Evolutionary conservation across 2,797 vertebrate species (phyloP).

Genomic region (Lepidocolaptes lacrymiger): DNA sequence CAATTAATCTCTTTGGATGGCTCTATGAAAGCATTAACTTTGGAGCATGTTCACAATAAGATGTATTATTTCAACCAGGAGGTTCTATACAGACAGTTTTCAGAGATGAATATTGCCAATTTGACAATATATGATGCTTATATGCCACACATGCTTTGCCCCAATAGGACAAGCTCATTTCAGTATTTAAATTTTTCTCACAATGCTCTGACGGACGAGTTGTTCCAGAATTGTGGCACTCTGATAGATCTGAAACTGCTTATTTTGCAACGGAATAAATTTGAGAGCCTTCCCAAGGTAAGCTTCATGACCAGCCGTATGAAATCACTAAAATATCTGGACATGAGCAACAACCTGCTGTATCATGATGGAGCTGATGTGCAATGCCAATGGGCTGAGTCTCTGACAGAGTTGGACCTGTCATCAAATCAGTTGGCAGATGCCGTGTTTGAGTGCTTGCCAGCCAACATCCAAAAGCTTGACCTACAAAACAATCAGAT

Average conservation of each 20-base stretch:
- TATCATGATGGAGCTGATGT: constrained; percentile 27
- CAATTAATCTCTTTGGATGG: not conserved
- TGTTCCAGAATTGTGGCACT: constrained; percentile 84
- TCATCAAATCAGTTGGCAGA: constrained; percentile 82
- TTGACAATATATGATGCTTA: constrained; percentile 77
- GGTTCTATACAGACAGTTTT: constrained; percentile 79
- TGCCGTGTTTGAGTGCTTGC: constrained; percentile 84
- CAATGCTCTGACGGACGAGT: constrained; percentile 82
- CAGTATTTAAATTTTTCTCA: constrained; percentile 80
- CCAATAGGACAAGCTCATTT: constrained; percentile 75
- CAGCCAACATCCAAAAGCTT: constrained; percentile 70
- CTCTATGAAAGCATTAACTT: constrained; percentile 72
- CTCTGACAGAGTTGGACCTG: constrained; percentile 79
- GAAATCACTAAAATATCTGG: constrained; percentile 80
- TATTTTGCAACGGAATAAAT: constrained; percentile 72
- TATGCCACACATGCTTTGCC: constrained; percentile 88
- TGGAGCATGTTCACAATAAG: constrained; percentile 44
- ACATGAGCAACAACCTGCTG: constrained; percentile 85
- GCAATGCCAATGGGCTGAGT: constrained; percentile 77
- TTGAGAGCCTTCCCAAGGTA: constrained; percentile 77
- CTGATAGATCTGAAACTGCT: constrained; percentile 76
- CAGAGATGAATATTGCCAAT: constrained; percentile 80
- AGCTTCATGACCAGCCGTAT: constrained; percentile 80
- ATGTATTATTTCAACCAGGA: constrained; percentile 77
- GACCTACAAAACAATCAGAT: constrained; percentile 85